Percentiles rank a stretch among this genome's conserved stretches.
phyloP scores from a whole-genome alignment of 2,113 vertebrate species.

The Tyto alba region DNA sequence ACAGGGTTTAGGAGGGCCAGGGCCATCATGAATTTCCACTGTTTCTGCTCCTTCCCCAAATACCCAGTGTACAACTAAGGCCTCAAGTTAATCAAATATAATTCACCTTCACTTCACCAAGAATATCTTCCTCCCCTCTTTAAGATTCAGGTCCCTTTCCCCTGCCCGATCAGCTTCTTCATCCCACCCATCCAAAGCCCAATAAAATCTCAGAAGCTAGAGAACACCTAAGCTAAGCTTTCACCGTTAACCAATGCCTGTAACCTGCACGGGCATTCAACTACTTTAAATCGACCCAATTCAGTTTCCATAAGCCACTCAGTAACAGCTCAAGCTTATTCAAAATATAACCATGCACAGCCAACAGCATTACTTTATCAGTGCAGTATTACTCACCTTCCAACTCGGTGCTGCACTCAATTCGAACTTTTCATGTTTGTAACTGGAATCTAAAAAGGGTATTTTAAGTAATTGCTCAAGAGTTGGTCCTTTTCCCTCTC shows the following conservation, averaged over 20 bases:
- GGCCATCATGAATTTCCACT: no score
- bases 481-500: fast-evolving
- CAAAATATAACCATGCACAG: fast-evolving
- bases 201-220: fast-evolving
- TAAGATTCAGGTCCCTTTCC: fast-evolving
- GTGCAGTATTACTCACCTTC: not conserved
- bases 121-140: fast-evolving
- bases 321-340: fast-evolving
- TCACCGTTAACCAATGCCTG: fast-evolving
- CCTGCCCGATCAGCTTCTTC: fast-evolving
- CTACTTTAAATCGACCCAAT: fast-evolving
- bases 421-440: fast-evolving
- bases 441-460: fast-evolving
- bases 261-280: fast-evolving
- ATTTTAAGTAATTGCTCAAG: fast-evolving
- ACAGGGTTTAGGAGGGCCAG: no score
- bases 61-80: fast-evolving
- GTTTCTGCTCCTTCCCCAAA: fast-evolving
- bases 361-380: fast-evolving
- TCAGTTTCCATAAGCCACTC: fast-evolving
- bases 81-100: fast-evolving
- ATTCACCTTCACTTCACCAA: fast-evolving
- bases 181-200: fast-evolving
- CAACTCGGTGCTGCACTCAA: fast-evolving
- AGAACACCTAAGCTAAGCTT: fast-evolving